phyloP scores from a whole-genome alignment of 2,113 vertebrate genomes.

The Arvicanthis niloticus region DNA sequence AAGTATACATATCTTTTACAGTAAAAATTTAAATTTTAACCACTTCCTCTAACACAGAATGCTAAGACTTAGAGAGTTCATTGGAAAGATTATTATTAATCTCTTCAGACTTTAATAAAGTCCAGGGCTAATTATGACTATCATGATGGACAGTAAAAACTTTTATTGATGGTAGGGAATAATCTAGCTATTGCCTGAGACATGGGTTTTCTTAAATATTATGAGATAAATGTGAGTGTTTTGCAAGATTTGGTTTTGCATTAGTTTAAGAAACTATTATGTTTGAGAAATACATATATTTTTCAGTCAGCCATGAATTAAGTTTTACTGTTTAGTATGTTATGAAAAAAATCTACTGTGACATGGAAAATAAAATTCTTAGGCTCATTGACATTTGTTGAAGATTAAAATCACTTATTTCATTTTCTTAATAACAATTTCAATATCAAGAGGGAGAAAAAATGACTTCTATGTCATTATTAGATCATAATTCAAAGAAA shows the following conservation, averaged over 20 bases:
- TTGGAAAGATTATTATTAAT: neutral
- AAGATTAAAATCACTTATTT: neutral
- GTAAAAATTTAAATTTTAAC: neutral
- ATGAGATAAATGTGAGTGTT: neutral
- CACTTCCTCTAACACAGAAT: neutral
- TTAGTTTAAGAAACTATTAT: slow-evolving; percentile 16
- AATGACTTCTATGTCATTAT: neutral
- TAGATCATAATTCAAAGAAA: neutral
- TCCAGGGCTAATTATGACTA: neutral
- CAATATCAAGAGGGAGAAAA: neutral
- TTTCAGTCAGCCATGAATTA: slow-evolving; percentile 2
- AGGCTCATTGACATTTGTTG: neutral
- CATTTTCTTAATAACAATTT: neutral
- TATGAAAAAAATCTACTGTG: neutral
- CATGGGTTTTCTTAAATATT: neutral
- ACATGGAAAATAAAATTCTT: neutral
- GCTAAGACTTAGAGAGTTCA: neutral
- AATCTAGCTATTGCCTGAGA: neutral
- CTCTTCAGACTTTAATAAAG: neutral
- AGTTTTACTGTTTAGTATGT: neutral
- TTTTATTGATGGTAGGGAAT: neutral
- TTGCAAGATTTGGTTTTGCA: neutral
- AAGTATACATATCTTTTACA: neutral
- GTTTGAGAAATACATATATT: neutral
- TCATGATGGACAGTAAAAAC: neutral